These are phyloP conservation scores for Siniperca knerii DNA, from an alignment of 2,113 vertebrate species.

Conservation along the genomic window DNA sequence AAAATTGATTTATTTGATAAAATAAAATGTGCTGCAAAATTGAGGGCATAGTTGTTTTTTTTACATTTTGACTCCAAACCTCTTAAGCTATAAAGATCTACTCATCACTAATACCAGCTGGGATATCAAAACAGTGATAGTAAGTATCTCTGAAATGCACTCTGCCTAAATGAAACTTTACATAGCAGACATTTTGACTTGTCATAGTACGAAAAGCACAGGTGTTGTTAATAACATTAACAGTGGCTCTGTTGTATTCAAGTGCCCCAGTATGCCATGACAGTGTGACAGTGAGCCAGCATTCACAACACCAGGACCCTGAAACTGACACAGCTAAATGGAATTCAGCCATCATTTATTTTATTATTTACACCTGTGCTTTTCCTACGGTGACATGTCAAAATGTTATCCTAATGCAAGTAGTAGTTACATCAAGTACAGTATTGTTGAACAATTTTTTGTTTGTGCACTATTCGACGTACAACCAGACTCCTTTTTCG, in stretches of 20 bases:
- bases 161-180: not conserved
- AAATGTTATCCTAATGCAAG: not conserved
- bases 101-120: not conserved
- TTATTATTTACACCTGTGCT: not conserved
- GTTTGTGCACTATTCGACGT: not conserved
- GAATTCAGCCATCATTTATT: not conserved
- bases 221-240: not conserved
- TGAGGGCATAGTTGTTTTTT: not conserved
- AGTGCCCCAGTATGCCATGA: not conserved
- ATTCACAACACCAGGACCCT: not conserved
- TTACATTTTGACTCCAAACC: not conserved
- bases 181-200: not conserved
- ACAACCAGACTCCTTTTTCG: not conserved
- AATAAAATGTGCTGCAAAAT: slow-evolving; percentile 4
- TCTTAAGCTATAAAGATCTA: not conserved
- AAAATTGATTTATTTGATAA: not conserved
- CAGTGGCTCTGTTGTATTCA: not conserved
- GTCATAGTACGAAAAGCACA: not conserved
- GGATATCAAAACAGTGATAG: not conserved
- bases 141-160: not conserved
- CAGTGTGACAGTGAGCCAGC: not conserved
- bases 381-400: not conserved
- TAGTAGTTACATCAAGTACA: too few species aligned
- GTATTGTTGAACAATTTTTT: not conserved
- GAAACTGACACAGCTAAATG: not conserved